These are phyloP conservation scores for Baryphthengus martii DNA, from an alignment of 2,113 vertebrate genomes.

Conservation along the genomic window DNA sequence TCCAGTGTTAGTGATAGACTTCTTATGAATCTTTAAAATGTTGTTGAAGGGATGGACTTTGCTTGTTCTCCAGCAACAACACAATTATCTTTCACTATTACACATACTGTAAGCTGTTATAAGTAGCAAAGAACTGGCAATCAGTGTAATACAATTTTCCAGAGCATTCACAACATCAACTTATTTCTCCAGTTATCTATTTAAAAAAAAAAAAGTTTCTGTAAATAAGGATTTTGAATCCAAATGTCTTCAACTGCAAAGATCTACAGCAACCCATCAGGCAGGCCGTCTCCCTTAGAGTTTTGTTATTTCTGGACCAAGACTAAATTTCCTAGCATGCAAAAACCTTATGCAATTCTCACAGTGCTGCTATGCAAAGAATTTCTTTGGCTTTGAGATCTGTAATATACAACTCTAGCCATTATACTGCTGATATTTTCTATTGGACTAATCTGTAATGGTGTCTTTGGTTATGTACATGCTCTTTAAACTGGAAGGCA, in stretches of 20 bases:
- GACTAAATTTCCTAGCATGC: not conserved
- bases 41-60: not conserved
- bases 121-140: not conserved
- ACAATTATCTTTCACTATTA: not conserved
- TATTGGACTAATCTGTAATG: not conserved
- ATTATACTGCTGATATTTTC: not conserved
- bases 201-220: not conserved
- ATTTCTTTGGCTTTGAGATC: not conserved
- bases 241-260: not conserved
- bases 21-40: not conserved
- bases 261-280: not conserved
- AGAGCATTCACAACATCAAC: not conserved
- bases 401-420: not conserved
- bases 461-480: not conserved
- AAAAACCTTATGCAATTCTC: not conserved
- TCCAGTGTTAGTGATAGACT: not conserved
- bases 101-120: not conserved
- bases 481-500: not conserved
- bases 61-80: not conserved
- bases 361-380: conserved; percentile 12
- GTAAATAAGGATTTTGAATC: not conserved
- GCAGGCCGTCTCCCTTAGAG: not conserved
- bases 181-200: not conserved
- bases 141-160: not conserved
- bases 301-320: not conserved